A percentile compares a stretch with the other conserved stretches of the same genome.
These are phyloP conservation scores for Pissodes strobi DNA, from an alignment of 1,140 invertebrate genomes.

Conservation along the genomic window DNA sequence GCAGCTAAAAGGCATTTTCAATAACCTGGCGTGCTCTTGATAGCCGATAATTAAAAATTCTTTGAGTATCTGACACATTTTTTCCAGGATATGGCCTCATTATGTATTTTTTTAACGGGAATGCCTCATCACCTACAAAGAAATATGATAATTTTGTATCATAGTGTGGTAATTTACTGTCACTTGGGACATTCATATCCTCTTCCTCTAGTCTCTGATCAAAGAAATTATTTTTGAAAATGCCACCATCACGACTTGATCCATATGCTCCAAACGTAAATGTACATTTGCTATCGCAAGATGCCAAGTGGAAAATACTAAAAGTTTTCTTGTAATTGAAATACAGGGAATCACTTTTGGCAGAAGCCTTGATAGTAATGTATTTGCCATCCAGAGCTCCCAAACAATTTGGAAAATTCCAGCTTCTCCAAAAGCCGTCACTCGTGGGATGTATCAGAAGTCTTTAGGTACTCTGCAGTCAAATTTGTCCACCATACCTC, in stretches of 20 bases:
- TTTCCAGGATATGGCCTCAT: conserved; percentile 35
- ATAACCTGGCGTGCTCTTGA: no score
- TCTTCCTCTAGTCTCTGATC: conserved; percentile 14
- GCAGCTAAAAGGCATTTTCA: no score
- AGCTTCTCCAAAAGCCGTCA: conserved; percentile 29
- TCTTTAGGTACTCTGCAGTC: no score
- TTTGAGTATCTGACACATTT: conserved; percentile 20
- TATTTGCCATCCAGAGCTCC: conserved; percentile 39
- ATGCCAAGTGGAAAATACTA: conserved; percentile 56
- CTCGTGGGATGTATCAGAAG: no score
- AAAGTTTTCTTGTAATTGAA: conserved; percentile 56
- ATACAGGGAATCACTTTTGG: conserved; percentile 17
- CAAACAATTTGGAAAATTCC: conserved; percentile 37
- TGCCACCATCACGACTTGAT: conserved; percentile 47
- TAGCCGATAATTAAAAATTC: conserved; percentile 34
- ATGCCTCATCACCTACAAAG: conserved; percentile 39
- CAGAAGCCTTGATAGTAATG: conserved; percentile 26
- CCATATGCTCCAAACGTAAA: conserved; percentile 56
- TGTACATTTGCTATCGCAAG: conserved; percentile 53
- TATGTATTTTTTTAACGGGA: conserved; percentile 34
- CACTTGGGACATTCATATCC: conserved; percentile 20
- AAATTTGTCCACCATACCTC: no score
- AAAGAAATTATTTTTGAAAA: conserved; percentile 27
- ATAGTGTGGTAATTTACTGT: neutral
- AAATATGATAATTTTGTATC: conserved; percentile 17